These are phyloP conservation scores for Vespertilio murinus DNA, from an alignment of 2,797 vertebrate species.

Conservation along the genomic window DNA sequence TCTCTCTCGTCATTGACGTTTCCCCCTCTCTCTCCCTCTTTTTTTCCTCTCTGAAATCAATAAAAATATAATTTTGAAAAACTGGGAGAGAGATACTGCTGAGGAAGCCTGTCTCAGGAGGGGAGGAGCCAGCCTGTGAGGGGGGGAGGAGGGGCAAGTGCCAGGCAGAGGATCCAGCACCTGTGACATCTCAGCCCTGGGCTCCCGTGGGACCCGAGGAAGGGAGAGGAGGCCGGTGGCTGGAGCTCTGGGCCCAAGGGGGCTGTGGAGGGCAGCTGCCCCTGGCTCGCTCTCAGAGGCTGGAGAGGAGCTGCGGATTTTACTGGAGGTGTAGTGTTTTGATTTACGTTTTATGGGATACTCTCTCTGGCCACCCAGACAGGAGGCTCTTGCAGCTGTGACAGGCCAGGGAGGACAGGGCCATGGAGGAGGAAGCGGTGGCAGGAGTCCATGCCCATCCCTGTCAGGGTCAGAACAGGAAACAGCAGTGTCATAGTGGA, in stretches of 20 bases:
- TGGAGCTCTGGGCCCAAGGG: not conserved
- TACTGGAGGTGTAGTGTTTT: not conserved
- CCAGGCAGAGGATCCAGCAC: not conserved
- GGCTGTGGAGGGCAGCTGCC: not conserved
- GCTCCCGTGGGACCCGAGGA: not conserved
- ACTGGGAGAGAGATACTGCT: not conserved
- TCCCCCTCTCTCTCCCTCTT: too few relatives aligned
- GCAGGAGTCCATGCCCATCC: not conserved
- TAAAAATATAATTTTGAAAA: not conserved
- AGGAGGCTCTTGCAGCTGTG: not conserved
- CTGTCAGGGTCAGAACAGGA: not conserved
- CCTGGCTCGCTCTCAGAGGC: not conserved
- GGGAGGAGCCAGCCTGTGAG: not conserved
- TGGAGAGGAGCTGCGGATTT: not conserved
- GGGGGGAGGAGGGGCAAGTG: accelerated
- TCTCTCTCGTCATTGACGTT: too few relatives aligned
- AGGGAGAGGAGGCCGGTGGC: not conserved
- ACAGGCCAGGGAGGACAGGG: not conserved
- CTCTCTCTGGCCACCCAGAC: not conserved
- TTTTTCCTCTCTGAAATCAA: too few relatives aligned
- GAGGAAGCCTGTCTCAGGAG: not conserved
- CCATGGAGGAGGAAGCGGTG: accelerated
- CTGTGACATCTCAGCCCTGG: not conserved
- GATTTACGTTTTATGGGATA: not conserved
- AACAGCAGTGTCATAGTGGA: not conserved